phyloP scores from a whole-genome alignment of 1,140 invertebrate genomes.

The Pachyrhynchus sulphureomaculatus region DNA sequence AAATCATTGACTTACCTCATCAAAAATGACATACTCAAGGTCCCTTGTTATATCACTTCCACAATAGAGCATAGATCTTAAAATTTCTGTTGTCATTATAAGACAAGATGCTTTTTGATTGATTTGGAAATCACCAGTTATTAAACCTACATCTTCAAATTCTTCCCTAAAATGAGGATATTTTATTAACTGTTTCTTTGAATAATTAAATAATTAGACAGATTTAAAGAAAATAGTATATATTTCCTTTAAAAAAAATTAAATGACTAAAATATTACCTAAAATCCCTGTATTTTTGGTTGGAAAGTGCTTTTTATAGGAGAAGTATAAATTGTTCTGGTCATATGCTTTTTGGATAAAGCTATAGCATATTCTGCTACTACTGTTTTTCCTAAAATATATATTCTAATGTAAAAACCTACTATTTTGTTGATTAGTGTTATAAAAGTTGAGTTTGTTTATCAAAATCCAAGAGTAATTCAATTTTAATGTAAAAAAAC shows the following conservation, averaged over 20 bases:
- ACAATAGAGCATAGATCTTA: conserved; percentile 96
- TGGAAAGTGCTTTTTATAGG: conserved; percentile 99
- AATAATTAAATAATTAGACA: no score
- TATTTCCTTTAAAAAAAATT: no score
- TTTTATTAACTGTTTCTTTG: no score
- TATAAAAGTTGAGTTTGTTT: no score
- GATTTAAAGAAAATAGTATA: no score
- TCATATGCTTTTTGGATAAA: conserved; percentile 88
- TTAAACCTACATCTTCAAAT: conserved; percentile 90
- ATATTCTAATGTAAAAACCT: no score
- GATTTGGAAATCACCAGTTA: conserved; percentile 96
- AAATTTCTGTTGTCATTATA: conserved; percentile 99
- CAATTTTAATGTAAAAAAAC: no score
- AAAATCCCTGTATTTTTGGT: conserved; percentile 99
- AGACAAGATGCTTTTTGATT: conserved; percentile 91
- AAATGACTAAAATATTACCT: no score
- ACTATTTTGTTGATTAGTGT: no score
- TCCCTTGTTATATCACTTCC: conserved; percentile 93
- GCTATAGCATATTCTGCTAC: conserved; percentile 99
- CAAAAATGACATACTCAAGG: conserved; percentile 98
- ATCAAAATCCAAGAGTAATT: no score
- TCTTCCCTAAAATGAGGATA: conserved; percentile 93
- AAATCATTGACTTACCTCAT: conserved; percentile 75
- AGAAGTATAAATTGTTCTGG: conserved; percentile 96
- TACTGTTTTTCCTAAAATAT: conserved; percentile 78